Base-by-base conservation (phyloP, 2,888 invertebrate species). In the Epistrophella euchroma region DNA sequence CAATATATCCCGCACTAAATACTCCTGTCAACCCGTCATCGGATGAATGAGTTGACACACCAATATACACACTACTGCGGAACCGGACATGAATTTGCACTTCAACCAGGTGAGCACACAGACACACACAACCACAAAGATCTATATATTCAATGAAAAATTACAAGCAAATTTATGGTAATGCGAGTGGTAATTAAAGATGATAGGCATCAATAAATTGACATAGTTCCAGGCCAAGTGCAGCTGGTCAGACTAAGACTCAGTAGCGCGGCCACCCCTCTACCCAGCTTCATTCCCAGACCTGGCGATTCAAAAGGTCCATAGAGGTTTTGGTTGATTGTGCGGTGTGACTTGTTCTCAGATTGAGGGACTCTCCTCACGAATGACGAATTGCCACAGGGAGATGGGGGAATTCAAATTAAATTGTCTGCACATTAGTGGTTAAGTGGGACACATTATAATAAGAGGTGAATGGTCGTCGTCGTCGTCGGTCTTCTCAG, bases 401-500 rank as follows among this genome's bases (percentile, higher is more conserved):
- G 40, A 40, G 60, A 35, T 0, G n/a, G 71, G 71, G 79, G 43
- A 58, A 75, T 66, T 84, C 80, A 75, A 84, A 84, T 84, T 84
- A 84, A 80, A 84, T 84, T 75, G 79, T 84, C 80, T 84, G 84
- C 80, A 79, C 80, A 84, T 84, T 84, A 84, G 71, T 84, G 84
- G 84, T 60, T 80, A 75, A 84, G 75, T 75, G 84, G 84, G 80
- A 84, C 80, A 80, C 58, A 80, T 84, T 80, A 84, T 84, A 84
- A 56, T n/a, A 40, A 60, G 84, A 60, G 84, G 75, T 79, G 80
- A 71, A 73, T 40, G 58, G 64, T 68, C 45, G 37, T 11, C 50
- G 47, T 22, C 52, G n/a, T n/a, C n/a, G n/a, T n/a, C n/a, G n/a
- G n/a, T n/a, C n/a, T 35, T 56, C 56, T 17, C 10, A 22, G 13